Evolutionary conservation across 2,113 vertebrate species (phyloP), one percentile per base, ranked within the genome.

Genomic region (Petrocephalus microphthalmus): DNA sequence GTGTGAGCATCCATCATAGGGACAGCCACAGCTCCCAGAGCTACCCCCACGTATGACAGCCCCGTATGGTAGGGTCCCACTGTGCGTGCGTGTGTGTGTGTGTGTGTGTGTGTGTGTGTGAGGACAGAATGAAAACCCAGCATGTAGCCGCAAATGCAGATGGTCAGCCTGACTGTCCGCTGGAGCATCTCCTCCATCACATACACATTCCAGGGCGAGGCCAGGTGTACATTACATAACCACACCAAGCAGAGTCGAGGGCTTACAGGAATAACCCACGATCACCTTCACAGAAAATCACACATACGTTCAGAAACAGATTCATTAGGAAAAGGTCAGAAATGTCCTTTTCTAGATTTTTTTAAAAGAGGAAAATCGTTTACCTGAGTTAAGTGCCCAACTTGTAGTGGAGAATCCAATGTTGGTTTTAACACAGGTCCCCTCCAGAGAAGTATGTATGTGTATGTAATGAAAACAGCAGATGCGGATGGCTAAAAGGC

Each of bases 321-420:
- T 78, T 78, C 71, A 78, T 78, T 42, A 78, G 71, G 15, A 19
- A 15, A 42, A 42, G 33, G 37, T 17, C 33, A 37, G 71, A 37
- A 78, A 78, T 78, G 17, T 37, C 29, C 4, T 74, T 37, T 74
- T 82, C 78, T n/a, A 47, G 78, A 82, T 83, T 83, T 45, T 25
- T 37, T 45, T 7, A 49, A 49, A 83, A 45, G 17, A 86, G 84
- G n/a, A 64, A 84, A 33, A 33, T 17, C 15, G 33, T 93, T 93
- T 96, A 96, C 95, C 95, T 96, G 94, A 90, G 94, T 94, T 88
- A 94, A 91, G 91, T 94, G 93, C 93, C 94, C 94, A 67, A 78
- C 91, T 92, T 94, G 93, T 92, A 93, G 92, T 92, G 92, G 93
- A 93, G 94, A 93, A 94, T 95, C 95, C 95, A 95, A 94, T 92